Conservation (phyloP, 2,888 invertebrate species). For the Melangyna quadrimaculata region DNA sequence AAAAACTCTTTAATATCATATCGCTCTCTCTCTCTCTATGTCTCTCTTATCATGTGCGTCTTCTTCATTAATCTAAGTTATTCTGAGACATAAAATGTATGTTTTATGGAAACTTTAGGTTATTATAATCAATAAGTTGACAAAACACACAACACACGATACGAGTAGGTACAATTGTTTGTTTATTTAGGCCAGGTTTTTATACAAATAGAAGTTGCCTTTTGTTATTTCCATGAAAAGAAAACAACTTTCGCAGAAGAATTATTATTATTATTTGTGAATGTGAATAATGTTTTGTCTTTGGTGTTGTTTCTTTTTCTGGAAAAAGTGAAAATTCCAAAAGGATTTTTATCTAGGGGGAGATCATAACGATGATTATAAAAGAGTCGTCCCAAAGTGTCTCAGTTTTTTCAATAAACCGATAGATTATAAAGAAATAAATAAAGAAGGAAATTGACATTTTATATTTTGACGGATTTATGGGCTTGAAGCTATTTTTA, state of each 20-base stretch:
- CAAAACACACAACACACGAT: conserved; percentile 11
- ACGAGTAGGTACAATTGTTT: conserved; percentile 2
- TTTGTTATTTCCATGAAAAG: neutral
- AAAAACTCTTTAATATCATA: neutral
- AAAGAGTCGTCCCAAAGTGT: neutral
- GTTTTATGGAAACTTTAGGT: neutral
- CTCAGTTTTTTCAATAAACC: neutral
- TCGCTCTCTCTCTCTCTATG: neutral
- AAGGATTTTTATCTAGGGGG: neutral
- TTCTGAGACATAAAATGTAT: neutral
- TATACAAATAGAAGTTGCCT: neutral
- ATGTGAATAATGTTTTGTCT: neutral
- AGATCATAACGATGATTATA: neutral
- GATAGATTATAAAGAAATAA: neutral
- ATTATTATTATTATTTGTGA: neutral
- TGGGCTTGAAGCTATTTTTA: too few species aligned
- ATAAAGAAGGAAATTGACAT: neutral
- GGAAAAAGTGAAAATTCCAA: neutral
- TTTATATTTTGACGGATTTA: neutral
- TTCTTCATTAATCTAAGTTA: conserved; percentile 19
- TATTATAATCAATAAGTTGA: conserved; percentile 16
- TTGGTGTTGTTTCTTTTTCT: neutral
- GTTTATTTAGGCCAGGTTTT: conserved; percentile 7
- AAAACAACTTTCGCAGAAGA: neutral
- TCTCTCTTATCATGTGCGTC: neutral